These are phyloP conservation scores for Philaethria dido DNA, from an alignment of 2,888 invertebrate genomes.

Conservation along the genomic window DNA sequence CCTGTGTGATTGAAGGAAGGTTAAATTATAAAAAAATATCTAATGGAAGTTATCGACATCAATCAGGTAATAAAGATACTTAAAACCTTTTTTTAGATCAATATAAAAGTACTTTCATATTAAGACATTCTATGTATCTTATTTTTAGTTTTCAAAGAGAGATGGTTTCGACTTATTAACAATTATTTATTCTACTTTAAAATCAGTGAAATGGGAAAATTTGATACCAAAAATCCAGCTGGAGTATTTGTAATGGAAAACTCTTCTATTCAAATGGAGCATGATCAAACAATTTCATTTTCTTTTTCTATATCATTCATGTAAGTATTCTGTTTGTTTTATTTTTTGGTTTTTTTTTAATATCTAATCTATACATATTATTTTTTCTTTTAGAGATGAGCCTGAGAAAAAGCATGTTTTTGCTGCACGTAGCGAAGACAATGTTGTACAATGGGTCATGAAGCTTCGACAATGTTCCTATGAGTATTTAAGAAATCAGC, in stretches of 20 bases:
- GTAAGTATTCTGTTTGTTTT: slow-evolving; percentile 59
- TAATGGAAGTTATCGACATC: slow-evolving; percentile 81
- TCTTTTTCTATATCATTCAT: slow-evolving; percentile 89
- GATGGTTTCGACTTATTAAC: slow-evolving; percentile 89
- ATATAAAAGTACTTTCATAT: neutral
- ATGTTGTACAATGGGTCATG: slow-evolving; percentile 88
- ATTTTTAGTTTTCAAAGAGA: slow-evolving; percentile 88
- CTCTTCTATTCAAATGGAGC: slow-evolving; percentile 87
- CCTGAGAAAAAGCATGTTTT: slow-evolving; percentile 88
- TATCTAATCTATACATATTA: neutral
- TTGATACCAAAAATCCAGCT: slow-evolving; percentile 86
- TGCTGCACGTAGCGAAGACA: slow-evolving; percentile 87
- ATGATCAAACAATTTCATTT: slow-evolving; percentile 87
- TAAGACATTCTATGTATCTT: neutral
- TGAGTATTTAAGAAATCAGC: slow-evolving; percentile 86
- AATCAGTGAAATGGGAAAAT: slow-evolving; percentile 86
- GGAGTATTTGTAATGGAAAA: slow-evolving; percentile 91
- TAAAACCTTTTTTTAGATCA: neutral
- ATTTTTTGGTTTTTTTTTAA: neutral
- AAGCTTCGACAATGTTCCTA: slow-evolving; percentile 88
- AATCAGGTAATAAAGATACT: slow-evolving; percentile 63
- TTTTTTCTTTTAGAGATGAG: slow-evolving; percentile 75
- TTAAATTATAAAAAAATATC: slow-evolving; percentile 87
- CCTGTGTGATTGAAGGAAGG: slow-evolving; percentile 87
- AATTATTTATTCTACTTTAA: slow-evolving; percentile 91